Conservation (phyloP, 1,140 invertebrate genomes). For the Tachypleus tridentatus region DNA sequence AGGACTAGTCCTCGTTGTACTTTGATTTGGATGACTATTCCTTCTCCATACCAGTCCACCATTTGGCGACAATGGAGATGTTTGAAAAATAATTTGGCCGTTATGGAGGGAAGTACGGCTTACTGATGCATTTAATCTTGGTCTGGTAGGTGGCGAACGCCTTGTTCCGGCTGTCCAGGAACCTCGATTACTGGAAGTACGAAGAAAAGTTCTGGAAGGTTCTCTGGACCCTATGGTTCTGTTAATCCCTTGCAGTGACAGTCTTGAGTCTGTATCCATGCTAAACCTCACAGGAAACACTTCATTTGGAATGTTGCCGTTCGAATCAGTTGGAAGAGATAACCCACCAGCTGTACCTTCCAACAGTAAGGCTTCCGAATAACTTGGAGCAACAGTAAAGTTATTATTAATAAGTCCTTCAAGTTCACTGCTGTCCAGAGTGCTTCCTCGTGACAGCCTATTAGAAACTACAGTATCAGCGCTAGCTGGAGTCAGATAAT, state of each 20-base stretch:
- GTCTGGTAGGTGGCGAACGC: too few relatives aligned
- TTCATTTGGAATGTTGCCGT: neutral
- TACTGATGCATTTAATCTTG: neutral
- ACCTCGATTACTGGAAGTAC: too few relatives aligned
- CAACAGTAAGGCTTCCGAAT: constrained; percentile 49
- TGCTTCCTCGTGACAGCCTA: constrained; percentile 41
- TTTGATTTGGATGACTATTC: constrained; percentile 12
- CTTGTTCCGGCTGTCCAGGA: too few relatives aligned
- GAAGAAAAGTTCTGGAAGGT: too few relatives aligned
- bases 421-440: constrained; percentile 45
- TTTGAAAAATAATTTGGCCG: constrained; percentile 26
- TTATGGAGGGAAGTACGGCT: constrained; percentile 25
- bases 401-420: constrained; percentile 53
- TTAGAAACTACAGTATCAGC: constrained; percentile 18
- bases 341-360: neutral
- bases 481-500: constrained; percentile 37
- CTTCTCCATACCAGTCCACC: constrained; percentile 12
- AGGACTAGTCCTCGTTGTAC: constrained; percentile 19
- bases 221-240: too few relatives aligned
- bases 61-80: constrained; percentile 21
- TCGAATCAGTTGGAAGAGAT: neutral
- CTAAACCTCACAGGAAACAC: too few relatives aligned
- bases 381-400: constrained; percentile 50
- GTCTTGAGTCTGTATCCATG: too few relatives aligned
- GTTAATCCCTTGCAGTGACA: too few relatives aligned